Base-by-base conservation (phyloP, 2,797 vertebrate species). In the Pelobates cultripes region DNA sequence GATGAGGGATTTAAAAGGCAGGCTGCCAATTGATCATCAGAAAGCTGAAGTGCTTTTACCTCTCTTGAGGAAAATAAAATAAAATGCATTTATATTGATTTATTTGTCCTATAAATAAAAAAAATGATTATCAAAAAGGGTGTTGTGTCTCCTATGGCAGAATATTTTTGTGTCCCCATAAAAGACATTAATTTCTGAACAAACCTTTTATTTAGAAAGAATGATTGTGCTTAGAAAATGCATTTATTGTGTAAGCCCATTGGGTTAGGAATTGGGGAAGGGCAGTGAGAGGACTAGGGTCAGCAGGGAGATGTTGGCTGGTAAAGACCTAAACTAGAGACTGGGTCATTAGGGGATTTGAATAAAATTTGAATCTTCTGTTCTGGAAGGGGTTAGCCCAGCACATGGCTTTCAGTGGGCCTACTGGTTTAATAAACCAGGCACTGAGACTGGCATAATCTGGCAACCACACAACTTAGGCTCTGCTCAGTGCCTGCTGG, bases 81-180 rank as follows among this genome's bases (percentile, higher is more conserved):
- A 44, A 57, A 77, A 77, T 79, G 69, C 79, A 40, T 63, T 6
- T 61, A 69, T 40, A 40, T 64, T 75, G 43, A 53, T 76, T 84
- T 72, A 77, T 28, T 85, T 67, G 67, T 70, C 80, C 83, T 86
- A n/a, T 84, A 40, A 80, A 87, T 87, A 86, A 85, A 67, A 80
- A 80, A 88, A 92, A 91, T 64, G 75, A 83, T 85, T 88, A 88
- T 90, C 88, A 88, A 91, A 90, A 90, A 7, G 70, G 84, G 85
- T 70, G 87, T 77, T 81, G 28, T 76, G 83, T 73, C 82, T 68
- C 8, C 74, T 75, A 73, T 76, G 17, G 70, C 79, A 80, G n/a
- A 84, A 76, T 73, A 63, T 41, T 73, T 76, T 81, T 43, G 84
- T 80, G 77, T 78, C 79, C 82, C 67, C 80, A 42, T 73, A 78